Evolutionary conservation across 2,888 invertebrate species (phyloP), one percentile per base, ranked within the genome.

Genomic region (Drosophila anomalata): DNA sequence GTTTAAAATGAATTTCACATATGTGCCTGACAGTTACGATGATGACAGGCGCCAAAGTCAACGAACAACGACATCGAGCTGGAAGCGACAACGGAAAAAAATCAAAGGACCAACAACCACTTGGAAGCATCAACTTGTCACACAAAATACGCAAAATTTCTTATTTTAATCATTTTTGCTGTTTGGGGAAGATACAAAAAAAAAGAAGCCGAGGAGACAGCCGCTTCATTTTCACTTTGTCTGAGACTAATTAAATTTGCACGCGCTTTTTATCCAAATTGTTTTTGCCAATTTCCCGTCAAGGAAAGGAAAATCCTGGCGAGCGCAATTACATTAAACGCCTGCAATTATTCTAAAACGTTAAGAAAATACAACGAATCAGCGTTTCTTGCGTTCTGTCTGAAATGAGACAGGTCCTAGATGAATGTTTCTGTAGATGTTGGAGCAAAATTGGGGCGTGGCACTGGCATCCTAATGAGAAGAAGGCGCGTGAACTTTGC

Each of bases 301-400:
- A 52, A 17, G 65, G 65, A 46, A 70, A 83, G 65, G 65, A 46
- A 70, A 83, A 88, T 83, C 87, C 73, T 73, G 70, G 63, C 77
- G 69, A 68, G 83, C 88, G 77, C 80, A 79, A 77, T 89, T 85
- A 89, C 89, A 85, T 87, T 87, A 89, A 88, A 81, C 77, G 88
- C 75, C 73, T 77, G 79, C 84, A 89, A 88, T 89, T 87, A 89
- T 87, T 89, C 73, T 72, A 77, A 89, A 79, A 74, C 71, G 75
- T 73, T 76, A 59, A 44, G 68, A 76, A 84, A 87, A 87, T 73
- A 75, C 62, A 61, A 63, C 50, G 65, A 71, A 52, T 73, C 61
- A 69, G 63, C 60, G 57, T 60, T 69, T 63, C 63, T 20, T 41
- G 41, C 41, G 17, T 20, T 57, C 33, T 44, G 39, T 20, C 26